Evolutionary conservation across 2,113 vertebrate genomes (phyloP), one percentile per base, ranked within the genome.

Genomic region (Suricata suricatta): DNA sequence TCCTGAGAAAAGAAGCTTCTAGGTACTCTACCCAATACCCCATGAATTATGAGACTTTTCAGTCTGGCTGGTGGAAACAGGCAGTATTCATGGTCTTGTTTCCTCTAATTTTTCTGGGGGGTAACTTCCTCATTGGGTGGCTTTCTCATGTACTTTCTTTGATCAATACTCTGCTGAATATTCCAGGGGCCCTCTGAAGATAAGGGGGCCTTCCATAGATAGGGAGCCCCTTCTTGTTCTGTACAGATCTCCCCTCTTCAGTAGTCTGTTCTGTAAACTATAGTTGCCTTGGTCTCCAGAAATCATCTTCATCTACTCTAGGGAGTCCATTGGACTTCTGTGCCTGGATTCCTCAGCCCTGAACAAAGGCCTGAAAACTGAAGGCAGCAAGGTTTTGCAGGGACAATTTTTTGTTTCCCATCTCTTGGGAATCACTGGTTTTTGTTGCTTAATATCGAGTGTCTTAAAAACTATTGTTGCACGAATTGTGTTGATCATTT

Each of bases 401-500:
- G 15, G 44, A 33, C 9, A 80, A 12, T 82, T 38, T 9, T 52
- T 93, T 38, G 29, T 68, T 97, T 88, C 74, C 33, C 2, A 63
- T 83, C 27, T 77, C 33, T 97, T 90, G 7, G 29, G n/a, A 88
- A 71, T 90, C 47, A 57, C 33, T 94, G 5, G 16, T 82, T 69
- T 95, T 66, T 83, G 14, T 60, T 88, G 44, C 17, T 23, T 82
- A 25, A 83, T 82, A 88, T 16, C 25, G 16, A 77, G 31, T 63
- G 29, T 92, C 27, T 94, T 96, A 38, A 95, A 90, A 95, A 54
- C 8, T 88, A 7, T 68, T 35, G 52, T 60, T 82, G 47, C 27
- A 80, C 31, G 17, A 33, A 41, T 68, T 95, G 83, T 93, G 3
- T 44, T 92, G 52, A 80, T 74, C 88, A 82, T 93, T 92, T 93